Percentiles rank a stretch among this genome's conserved stretches.
Evolutionary conservation across 2,797 vertebrate species (phyloP).

Genomic region (Cetoscarus ocellatus): DNA sequence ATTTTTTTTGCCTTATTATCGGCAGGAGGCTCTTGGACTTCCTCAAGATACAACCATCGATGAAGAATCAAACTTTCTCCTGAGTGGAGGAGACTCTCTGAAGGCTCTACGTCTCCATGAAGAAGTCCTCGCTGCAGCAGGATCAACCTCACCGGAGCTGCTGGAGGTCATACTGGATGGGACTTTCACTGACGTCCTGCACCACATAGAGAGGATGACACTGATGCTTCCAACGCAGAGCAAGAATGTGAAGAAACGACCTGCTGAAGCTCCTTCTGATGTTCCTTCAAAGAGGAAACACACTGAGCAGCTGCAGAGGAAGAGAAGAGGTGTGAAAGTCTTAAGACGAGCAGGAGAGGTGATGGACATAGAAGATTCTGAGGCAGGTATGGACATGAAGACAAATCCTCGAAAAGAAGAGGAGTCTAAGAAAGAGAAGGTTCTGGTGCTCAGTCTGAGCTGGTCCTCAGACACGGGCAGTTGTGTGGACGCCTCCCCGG

Average conservation of each 20-base stretch:
- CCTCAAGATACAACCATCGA: conserved; percentile 74
- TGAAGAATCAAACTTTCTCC: conserved; percentile 87
- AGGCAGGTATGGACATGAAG: background rate
- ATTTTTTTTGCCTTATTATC: background rate
- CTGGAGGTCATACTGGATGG: conserved; percentile 89
- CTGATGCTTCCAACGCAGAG: conserved; percentile 45
- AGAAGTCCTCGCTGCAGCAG: conserved; percentile 84
- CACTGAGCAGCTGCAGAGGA: conserved; percentile 1
- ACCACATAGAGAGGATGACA: conserved; percentile 68
- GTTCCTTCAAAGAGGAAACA: conserved; percentile 57
- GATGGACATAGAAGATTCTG: conserved; percentile 6
- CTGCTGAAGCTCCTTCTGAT: background rate
- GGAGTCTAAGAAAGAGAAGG: background rate
- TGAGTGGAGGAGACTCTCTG: conserved; percentile 94
- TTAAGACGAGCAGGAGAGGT: conserved; percentile 74
- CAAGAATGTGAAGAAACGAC: conserved; percentile 42
- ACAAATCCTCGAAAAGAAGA: background rate
- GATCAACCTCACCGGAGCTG: conserved; percentile 83
- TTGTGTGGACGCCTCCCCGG: conserved; percentile 95
- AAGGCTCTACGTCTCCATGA: conserved; percentile 86
- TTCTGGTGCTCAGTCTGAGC: conserved; percentile 74
- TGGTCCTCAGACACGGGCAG: conserved; percentile 93
- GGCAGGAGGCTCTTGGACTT: conserved; percentile 86
- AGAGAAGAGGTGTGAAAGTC: conserved; percentile 44
- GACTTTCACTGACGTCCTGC: conserved; percentile 87